Evolutionary conservation across 1,140 invertebrate species (phyloP).

Genomic region (Eurosta solidaginis): DNA sequence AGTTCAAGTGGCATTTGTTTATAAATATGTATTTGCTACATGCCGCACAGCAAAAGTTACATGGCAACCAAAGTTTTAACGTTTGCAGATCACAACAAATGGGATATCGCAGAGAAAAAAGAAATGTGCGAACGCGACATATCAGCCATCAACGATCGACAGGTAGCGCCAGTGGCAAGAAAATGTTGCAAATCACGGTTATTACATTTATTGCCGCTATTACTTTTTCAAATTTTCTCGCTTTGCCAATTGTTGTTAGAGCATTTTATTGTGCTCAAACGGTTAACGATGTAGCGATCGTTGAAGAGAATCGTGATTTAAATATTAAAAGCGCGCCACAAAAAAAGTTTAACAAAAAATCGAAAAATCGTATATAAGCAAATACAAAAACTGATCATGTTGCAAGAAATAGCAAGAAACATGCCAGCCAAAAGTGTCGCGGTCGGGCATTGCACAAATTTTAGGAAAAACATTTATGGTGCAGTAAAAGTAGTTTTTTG

Average conservation of each 20-base stretch:
- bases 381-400: not conserved
- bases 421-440: constrained; percentile 10
- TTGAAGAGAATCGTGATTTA: constrained; percentile 9
- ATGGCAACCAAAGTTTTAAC: too few relatives aligned
- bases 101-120: too few relatives aligned
- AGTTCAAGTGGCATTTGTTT: not conserved
- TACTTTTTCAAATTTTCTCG: not conserved
- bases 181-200: constrained; percentile 21
- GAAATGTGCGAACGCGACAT: constrained; percentile 18
- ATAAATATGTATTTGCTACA: not conserved
- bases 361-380: not conserved
- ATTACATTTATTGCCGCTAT: constrained; percentile 21
- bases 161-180: constrained; percentile 17
- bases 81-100: too few relatives aligned
- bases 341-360: not conserved
- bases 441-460: not conserved
- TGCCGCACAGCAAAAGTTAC: not conserved
- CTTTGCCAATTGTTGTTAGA: not conserved
- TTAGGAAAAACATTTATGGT: not conserved
- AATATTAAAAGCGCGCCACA: not conserved
- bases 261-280: not conserved
- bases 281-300: not conserved
- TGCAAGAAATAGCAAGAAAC: not conserved
- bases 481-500: not conserved
- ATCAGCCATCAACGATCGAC: constrained; percentile 21